phyloP scores from a whole-genome alignment of 2,113 vertebrate species.

The Syrrhaptes paradoxus region DNA sequence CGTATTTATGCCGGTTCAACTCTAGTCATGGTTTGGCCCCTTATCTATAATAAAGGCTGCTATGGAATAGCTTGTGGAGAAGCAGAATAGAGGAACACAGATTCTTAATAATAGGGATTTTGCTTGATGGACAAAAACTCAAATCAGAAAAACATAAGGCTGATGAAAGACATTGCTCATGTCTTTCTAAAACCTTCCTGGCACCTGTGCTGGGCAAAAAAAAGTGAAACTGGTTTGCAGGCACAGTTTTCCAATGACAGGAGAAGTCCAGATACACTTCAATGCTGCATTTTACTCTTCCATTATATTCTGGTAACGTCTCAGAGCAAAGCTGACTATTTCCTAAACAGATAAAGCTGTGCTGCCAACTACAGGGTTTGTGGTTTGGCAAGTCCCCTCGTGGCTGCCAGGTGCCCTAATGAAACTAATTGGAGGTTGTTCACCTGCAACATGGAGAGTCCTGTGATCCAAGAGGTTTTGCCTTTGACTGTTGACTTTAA shows the following conservation, averaged over 20 bases:
- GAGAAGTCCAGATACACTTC: background rate
- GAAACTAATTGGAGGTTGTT: conserved; percentile 30
- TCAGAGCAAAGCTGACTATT: background rate
- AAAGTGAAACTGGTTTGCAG: background rate
- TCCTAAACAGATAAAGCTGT: background rate
- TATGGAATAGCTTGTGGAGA: background rate
- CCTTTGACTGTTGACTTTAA: conserved; percentile 29
- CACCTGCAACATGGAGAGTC: background rate
- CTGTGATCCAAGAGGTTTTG: background rate
- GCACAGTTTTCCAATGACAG: background rate
- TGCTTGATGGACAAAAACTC: background rate
- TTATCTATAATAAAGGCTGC: background rate
- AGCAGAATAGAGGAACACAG: background rate
- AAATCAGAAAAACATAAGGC: background rate
- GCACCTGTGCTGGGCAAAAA: background rate
- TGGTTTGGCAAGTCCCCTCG: background rate
- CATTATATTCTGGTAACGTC: background rate
- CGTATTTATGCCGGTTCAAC: background rate
- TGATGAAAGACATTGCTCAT: background rate
- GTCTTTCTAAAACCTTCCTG: background rate
- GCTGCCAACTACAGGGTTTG: background rate
- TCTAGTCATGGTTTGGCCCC: background rate
- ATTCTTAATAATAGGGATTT: background rate
- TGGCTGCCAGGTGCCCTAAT: background rate
- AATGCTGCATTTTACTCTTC: background rate